Percentiles rank a stretch among this genome's conserved stretches.
phyloP scores from a whole-genome alignment of 2,113 vertebrate genomes.

The Elgaria multicarinata region DNA sequence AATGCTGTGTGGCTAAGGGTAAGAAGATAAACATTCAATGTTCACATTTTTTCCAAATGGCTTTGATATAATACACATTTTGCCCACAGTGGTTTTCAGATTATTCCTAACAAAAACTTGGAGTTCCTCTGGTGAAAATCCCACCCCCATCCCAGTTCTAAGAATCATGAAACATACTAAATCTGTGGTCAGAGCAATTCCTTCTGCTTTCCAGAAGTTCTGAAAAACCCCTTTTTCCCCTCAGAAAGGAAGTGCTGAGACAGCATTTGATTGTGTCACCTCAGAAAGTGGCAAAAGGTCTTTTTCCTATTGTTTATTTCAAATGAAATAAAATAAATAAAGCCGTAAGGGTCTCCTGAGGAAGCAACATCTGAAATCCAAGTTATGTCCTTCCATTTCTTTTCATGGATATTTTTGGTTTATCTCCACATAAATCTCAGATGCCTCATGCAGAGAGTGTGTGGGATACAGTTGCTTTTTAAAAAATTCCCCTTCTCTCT shows the following conservation, averaged over 20 bases:
- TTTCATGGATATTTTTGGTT: constrained; percentile 67
- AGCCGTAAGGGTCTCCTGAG: constrained; percentile 53
- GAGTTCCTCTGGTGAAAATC: background rate
- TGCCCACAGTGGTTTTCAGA: constrained; percentile 6
- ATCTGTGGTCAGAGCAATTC: background rate
- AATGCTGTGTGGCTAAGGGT: background rate
- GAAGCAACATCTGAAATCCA: constrained; percentile 59
- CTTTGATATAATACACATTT: background rate
- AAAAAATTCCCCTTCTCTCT: background rate
- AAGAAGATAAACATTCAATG: background rate
- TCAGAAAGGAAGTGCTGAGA: constrained; percentile 49
- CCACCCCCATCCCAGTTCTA: background rate
- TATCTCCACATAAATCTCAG: constrained; percentile 61
- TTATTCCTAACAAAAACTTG: background rate
- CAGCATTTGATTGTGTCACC: constrained; percentile 48
- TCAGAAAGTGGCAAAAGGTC: constrained; percentile 44
- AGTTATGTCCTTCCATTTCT: background rate
- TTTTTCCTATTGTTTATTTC: constrained; percentile 57
- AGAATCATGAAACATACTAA: background rate
- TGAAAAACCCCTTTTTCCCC: background rate
- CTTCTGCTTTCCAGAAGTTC: background rate
- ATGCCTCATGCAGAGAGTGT: constrained; percentile 64
- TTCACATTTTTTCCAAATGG: background rate
- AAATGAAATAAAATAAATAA: too few relatives aligned
- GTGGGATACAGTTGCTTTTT: constrained; percentile 48